Evolutionary conservation across 2,113 vertebrate genomes (phyloP).

Genomic region (Patagioenas fasciata): DNA sequence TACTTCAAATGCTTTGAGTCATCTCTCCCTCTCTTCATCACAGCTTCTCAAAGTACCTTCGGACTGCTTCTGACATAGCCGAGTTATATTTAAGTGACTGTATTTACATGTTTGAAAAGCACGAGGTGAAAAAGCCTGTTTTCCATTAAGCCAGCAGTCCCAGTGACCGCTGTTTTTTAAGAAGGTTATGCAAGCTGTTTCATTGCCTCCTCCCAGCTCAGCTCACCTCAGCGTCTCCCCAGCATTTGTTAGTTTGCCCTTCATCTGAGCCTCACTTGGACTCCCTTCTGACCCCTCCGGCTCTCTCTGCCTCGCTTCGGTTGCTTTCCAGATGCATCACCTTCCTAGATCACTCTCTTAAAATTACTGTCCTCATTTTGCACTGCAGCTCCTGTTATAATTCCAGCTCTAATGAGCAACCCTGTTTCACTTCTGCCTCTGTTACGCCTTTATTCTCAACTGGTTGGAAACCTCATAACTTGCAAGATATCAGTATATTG

Average conservation of each 20-base stretch:
- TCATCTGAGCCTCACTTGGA: neutral
- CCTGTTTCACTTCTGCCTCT: neutral
- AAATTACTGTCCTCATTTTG: neutral
- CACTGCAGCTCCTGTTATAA: neutral
- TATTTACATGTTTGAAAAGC: constrained; percentile 2
- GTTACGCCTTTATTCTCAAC: neutral
- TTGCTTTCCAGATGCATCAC: neutral
- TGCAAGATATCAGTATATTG: neutral
- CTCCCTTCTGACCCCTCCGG: neutral
- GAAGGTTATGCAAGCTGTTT: constrained; percentile 10
- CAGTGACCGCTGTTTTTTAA: neutral
- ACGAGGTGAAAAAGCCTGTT: constrained; percentile 8
- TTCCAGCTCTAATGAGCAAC: neutral
- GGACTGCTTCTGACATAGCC: neutral
- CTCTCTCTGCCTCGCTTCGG: neutral
- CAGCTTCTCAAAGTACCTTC: neutral
- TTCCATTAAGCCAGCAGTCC: neutral
- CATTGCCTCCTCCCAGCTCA: neutral
- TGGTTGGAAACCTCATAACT: neutral
- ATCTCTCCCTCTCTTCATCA: neutral
- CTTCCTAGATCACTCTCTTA: neutral
- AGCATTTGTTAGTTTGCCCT: neutral
- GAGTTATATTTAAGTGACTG: neutral
- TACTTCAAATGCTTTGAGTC: neutral
- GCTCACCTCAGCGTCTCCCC: neutral